Conservation (phyloP, 2,888 invertebrate species). For the Machimus rusticus region DNA sequence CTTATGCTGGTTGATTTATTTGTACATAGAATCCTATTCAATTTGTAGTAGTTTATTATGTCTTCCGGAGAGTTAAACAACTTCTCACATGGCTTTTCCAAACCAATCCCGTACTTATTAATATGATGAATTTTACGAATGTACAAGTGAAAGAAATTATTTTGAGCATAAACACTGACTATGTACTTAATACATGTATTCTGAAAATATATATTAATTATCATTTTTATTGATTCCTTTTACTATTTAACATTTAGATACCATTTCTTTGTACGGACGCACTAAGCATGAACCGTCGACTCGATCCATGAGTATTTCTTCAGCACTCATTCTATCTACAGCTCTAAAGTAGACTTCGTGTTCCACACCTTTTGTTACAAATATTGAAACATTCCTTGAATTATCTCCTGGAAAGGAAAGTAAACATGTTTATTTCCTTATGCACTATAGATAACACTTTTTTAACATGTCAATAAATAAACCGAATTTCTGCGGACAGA, state of each 20-base stretch:
- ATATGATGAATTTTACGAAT: conserved; percentile 56
- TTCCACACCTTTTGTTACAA: conserved; percentile 54
- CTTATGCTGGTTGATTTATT: conserved; percentile 57
- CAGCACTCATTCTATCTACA: conserved; percentile 57
- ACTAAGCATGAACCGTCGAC: conserved; percentile 60
- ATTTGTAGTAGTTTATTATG: conserved; percentile 59
- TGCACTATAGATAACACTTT: too few relatives aligned
- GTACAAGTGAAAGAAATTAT: conserved; percentile 59
- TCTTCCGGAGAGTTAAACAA: conserved; percentile 58
- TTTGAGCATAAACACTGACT: conserved; percentile 58
- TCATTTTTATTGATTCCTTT: not conserved
- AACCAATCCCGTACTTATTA: conserved; percentile 58
- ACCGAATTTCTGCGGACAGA: too few relatives aligned
- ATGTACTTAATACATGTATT: conserved; percentile 60
- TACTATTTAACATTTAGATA: not conserved
- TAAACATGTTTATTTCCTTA: not conserved
- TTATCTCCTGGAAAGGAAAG: not conserved
- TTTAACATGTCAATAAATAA: too few relatives aligned
- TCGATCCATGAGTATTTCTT: conserved; percentile 55
- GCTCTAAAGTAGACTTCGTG: conserved; percentile 59
- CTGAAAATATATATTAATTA: conserved; percentile 46
- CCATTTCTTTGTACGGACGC: conserved; percentile 59
- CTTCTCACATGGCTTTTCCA: conserved; percentile 57
- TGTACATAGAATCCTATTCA: conserved; percentile 58
- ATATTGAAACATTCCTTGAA: not conserved